phyloP scores from a whole-genome alignment of 2,113 vertebrate species.

The Myotis yumanensis region DNA sequence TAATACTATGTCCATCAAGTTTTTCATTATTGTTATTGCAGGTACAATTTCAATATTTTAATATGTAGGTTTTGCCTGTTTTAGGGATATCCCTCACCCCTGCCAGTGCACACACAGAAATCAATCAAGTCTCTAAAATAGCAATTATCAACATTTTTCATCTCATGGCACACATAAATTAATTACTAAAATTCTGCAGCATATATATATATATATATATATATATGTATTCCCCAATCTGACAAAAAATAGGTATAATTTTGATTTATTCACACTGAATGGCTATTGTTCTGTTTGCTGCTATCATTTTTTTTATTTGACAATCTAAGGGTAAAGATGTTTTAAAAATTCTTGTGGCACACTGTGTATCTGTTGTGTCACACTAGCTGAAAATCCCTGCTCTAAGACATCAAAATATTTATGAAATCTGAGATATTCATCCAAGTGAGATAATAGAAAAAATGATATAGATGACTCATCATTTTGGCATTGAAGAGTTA shows the following conservation, averaged over 20 bases:
- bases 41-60: neutral
- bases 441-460: neutral
- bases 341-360: neutral
- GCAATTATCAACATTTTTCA: neutral
- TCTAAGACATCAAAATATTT: neutral
- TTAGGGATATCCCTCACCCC: neutral
- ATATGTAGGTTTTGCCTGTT: neutral
- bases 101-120: neutral
- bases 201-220: too few relatives aligned
- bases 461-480: neutral
- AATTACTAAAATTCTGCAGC: neutral
- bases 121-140: neutral
- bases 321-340: neutral
- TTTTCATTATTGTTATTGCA: neutral
- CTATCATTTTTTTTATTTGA: neutral
- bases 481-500: neutral
- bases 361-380: neutral
- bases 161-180: neutral
- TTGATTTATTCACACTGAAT: neutral
- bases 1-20: neutral
- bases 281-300: neutral
- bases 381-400: neutral
- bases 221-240: neutral
- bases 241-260: neutral
- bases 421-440: neutral